A percentile compares a stretch with the other conserved stretches of the same genome.
These are phyloP conservation scores for Actinia equina DNA, from an alignment of 64 coral and sea anemone species.

Conservation along the genomic window DNA sequence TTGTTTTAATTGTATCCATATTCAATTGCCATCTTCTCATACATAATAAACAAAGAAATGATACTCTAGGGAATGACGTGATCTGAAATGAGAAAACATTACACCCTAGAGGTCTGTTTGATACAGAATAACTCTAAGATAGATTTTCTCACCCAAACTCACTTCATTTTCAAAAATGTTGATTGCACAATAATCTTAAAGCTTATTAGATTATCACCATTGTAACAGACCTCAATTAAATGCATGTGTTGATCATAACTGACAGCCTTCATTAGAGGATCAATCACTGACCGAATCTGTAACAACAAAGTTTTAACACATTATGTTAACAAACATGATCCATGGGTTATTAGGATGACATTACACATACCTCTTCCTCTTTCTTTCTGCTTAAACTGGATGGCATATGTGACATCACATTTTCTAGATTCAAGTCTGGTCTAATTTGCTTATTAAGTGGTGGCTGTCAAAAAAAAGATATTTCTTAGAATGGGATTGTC, in stretches of 20 bases:
- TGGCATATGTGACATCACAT: slow-evolving; percentile 86
- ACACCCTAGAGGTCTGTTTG: too few species aligned
- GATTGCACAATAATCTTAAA: neutral
- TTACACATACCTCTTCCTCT: slow-evolving; percentile 63
- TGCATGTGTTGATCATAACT: slow-evolving; percentile 73
- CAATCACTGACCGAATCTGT: slow-evolving; percentile 67
- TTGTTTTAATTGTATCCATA: too few species aligned
- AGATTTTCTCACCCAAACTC: too few species aligned
- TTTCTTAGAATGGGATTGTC: neutral
- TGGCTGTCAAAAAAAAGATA: slow-evolving; percentile 41
- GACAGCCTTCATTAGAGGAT: slow-evolving; percentile 67
- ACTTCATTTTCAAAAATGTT: too few species aligned
- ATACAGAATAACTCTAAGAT: too few species aligned
- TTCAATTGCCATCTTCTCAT: too few species aligned
- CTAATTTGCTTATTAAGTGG: slow-evolving; percentile 56
- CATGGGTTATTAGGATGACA: neutral
- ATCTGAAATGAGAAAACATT: too few species aligned
- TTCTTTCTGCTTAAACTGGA: slow-evolving; percentile 60
- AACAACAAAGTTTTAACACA: neutral
- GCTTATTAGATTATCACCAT: neutral
- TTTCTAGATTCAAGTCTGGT: slow-evolving; percentile 57
- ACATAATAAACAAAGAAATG: too few species aligned
- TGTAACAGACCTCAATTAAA: slow-evolving; percentile 66
- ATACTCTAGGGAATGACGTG: too few species aligned
- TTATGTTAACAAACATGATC: neutral